These are phyloP conservation scores for Petaurus breviceps DNA, from an alignment of 2,113 vertebrate species.

Conservation along the genomic window DNA sequence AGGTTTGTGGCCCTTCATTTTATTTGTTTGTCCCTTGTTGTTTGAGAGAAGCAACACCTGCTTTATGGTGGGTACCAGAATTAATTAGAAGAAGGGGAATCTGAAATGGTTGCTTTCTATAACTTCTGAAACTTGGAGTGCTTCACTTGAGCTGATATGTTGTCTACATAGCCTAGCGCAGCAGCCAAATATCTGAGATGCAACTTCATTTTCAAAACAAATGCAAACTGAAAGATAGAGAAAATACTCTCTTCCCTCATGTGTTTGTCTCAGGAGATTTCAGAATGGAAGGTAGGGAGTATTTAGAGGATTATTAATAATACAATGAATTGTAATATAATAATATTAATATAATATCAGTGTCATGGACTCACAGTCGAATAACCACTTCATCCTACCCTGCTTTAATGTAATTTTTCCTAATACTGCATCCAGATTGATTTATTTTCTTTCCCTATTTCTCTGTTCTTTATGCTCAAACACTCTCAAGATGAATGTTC, in stretches of 20 bases:
- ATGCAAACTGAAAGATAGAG: background rate
- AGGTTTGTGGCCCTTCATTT: slow-evolving; percentile 85
- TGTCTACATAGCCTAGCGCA: background rate
- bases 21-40: background rate
- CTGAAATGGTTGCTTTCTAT: background rate
- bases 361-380: background rate
- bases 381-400: background rate
- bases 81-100: background rate
- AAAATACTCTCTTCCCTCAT: background rate
- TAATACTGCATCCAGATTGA: background rate
- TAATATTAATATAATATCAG: background rate
- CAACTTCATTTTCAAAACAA: background rate
- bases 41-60: background rate
- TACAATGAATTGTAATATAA: background rate
- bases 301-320: background rate
- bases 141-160: background rate
- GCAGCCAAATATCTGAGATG: background rate
- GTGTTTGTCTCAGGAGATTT: background rate
- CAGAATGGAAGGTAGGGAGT: background rate
- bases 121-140: background rate
- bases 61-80: background rate
- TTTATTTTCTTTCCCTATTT: background rate
- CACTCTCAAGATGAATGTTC: background rate
- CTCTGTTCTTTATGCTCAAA: background rate
- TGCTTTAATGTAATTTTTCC: background rate